phyloP scores from a whole-genome alignment of 2,113 vertebrate species.

The Syngnathus typhle region DNA sequence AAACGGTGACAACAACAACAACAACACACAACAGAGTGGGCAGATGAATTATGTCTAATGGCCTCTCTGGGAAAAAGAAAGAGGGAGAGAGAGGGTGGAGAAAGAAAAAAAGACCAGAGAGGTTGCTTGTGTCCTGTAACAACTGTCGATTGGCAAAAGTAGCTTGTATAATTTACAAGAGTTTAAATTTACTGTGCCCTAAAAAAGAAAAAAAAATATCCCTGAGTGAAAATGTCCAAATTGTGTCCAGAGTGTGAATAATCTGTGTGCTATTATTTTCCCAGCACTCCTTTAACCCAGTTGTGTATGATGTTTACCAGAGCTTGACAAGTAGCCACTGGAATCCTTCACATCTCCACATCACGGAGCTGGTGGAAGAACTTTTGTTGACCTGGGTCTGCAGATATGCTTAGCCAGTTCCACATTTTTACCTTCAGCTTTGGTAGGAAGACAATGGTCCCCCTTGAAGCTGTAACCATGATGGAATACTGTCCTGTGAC shows the following conservation, averaged over 20 bases:
- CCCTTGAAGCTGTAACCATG: no score
- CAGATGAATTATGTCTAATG: slow-evolving; percentile 54
- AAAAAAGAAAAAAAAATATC: neutral
- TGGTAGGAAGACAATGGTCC: no score
- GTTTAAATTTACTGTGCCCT: neutral
- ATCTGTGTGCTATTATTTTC: neutral
- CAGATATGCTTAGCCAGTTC: neutral
- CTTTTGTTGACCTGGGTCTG: neutral
- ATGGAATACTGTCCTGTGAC: no score
- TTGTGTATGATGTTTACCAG: neutral
- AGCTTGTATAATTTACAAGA: neutral
- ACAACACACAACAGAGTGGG: slow-evolving; percentile 31
- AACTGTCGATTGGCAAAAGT: slow-evolving; percentile 7
- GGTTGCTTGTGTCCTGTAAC: slow-evolving; percentile 29
- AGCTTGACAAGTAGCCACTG: neutral
- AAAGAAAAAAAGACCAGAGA: slow-evolving; percentile 13
- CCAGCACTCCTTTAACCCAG: neutral
- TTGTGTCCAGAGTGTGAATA: neutral
- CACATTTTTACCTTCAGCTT: no score
- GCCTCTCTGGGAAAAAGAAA: slow-evolving; percentile 35
- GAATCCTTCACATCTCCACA: neutral
- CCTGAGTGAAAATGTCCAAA: neutral
- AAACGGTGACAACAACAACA: slow-evolving; percentile 57
- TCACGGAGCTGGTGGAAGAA: neutral
- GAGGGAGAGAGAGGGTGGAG: no score